These are phyloP conservation scores for Delia radicum DNA, from an alignment of 1,140 invertebrate species.

Conservation along the genomic window DNA sequence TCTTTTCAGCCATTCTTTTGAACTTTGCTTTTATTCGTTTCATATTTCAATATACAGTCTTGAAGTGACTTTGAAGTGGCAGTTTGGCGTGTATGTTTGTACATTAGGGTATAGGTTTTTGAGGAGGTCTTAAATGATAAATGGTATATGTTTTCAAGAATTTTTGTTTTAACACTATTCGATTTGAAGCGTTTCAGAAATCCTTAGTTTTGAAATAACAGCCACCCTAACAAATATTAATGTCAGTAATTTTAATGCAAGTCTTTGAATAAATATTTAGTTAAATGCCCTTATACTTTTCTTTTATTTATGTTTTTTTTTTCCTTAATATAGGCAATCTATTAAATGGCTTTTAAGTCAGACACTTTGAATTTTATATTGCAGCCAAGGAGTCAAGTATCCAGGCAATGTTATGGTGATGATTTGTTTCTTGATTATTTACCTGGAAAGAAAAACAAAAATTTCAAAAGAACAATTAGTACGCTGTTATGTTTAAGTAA, in stretches of 20 bases:
- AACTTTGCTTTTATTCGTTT: background rate
- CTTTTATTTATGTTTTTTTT: background rate
- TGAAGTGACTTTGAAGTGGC: background rate
- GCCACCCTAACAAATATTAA: no score
- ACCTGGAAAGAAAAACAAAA: background rate
- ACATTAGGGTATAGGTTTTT: no score
- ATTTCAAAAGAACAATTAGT: conserved; percentile 5
- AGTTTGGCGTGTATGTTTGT: background rate
- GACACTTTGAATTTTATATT: background rate
- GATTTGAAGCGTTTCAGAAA: no score
- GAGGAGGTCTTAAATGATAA: no score
- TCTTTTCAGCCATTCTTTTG: background rate
- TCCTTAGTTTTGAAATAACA: no score
- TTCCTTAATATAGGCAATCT: background rate
- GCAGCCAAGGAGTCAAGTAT: background rate
- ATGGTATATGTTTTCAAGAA: no score
- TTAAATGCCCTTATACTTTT: background rate
- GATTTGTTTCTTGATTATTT: background rate
- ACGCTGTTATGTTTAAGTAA: no score
- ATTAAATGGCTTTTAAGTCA: conserved; percentile 4
- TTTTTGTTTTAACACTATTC: no score
- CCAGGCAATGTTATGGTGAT: background rate
- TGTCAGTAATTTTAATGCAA: no score
- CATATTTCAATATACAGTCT: background rate
- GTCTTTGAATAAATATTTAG: background rate